These are phyloP conservation scores for Orientallactaga bullata DNA, from an alignment of 2,113 vertebrate species.

Conservation along the genomic window DNA sequence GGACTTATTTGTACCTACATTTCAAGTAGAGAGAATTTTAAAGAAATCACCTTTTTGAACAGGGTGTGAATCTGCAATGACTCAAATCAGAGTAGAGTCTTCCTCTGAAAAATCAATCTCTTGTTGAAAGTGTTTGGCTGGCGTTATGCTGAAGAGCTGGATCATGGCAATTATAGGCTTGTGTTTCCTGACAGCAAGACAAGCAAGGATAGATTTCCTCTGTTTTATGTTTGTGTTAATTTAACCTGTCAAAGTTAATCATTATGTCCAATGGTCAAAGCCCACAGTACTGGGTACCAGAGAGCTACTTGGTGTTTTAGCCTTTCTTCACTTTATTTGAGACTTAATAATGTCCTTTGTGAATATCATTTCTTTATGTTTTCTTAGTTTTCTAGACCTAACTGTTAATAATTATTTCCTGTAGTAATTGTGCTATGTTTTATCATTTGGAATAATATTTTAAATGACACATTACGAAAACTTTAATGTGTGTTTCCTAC, in stretches of 20 bases:
- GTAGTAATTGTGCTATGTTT: neutral
- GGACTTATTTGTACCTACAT: neutral
- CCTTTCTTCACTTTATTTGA: neutral
- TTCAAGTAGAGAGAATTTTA: conserved; percentile 38
- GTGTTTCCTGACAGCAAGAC: conserved; percentile 75
- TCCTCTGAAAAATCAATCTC: conserved; percentile 61
- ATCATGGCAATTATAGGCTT: conserved; percentile 71
- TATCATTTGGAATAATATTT: neutral
- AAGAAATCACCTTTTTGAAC: conserved; percentile 43
- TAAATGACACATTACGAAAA: neutral
- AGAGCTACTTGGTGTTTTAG: neutral
- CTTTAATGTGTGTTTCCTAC: neutral
- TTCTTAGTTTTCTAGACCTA: conserved; percentile 17
- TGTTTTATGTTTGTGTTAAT: conserved; percentile 80
- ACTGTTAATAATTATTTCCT: neutral
- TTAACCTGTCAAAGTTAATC: conserved; percentile 80
- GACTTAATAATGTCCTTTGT: neutral
- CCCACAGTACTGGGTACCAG: neutral
- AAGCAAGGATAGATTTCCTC: conserved; percentile 74
- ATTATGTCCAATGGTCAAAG: conserved; percentile 58
- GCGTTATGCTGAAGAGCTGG: conserved; percentile 71
- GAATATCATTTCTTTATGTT: neutral
- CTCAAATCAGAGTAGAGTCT: conserved; percentile 58
- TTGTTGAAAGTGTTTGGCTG: conserved; percentile 41
- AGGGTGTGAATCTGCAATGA: neutral